Conservation (phyloP, 1,140 invertebrate species). For the Akabosia matsudoensis region DNA sequence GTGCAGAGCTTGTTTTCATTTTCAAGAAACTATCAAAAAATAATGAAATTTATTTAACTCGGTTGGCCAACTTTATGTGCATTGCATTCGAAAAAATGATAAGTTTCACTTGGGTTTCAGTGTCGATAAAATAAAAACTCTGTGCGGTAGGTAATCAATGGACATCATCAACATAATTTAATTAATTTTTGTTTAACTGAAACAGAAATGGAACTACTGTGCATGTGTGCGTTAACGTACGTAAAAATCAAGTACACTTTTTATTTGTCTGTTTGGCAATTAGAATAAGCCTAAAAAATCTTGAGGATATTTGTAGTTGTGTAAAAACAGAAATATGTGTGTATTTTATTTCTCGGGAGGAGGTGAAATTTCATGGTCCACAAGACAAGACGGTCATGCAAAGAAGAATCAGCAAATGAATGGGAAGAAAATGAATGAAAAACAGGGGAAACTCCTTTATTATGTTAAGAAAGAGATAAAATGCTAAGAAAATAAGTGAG, state of each 20-base stretch:
- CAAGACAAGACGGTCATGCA: constrained; percentile 13
- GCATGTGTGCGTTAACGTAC: not conserved
- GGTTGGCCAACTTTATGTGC: too few relatives aligned
- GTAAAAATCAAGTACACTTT: too few relatives aligned
- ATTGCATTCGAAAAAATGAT: too few relatives aligned
- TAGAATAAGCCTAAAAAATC: not conserved
- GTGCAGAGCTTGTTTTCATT: not conserved
- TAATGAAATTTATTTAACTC: not conserved
- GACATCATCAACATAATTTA: too few relatives aligned
- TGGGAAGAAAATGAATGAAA: not conserved
- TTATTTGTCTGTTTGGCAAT: not conserved
- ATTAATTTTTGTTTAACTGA: not conserved
- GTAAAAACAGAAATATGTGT: not conserved
- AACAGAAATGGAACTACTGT: not conserved
- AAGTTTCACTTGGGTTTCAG: too few relatives aligned
- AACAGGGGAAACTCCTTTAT: not conserved
- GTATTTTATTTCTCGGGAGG: constrained; percentile 5
- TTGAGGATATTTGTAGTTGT: not conserved
- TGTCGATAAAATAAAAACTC: too few relatives aligned
- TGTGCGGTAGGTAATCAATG: too few relatives aligned
- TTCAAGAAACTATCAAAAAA: not conserved
- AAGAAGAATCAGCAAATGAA: not conserved
- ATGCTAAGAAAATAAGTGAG: too few relatives aligned
- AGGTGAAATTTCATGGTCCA: constrained; percentile 11
- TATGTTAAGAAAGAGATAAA: too few relatives aligned